Evolutionary conservation across 2,888 invertebrate species (phyloP), one percentile per base, ranked within the genome.

Genomic region (Pseudolycoriella hygida): DNA sequence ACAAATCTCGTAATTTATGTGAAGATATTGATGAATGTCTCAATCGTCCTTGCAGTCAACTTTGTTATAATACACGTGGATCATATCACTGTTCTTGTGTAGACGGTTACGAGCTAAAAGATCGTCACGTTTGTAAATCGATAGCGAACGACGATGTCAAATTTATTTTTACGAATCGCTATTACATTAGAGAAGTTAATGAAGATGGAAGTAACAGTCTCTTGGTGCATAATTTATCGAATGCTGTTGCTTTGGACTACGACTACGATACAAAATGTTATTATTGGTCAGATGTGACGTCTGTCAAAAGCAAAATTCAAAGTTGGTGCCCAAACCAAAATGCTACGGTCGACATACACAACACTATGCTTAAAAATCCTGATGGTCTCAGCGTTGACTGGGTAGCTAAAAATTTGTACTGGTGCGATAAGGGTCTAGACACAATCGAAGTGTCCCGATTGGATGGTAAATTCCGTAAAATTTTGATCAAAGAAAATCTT

Each of bases 341-440:
- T 47, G 59, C 57, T 46, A 64, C 67, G 0, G 66, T 76, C 69
- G 78, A 14, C 64, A 88, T 48, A 12, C 87, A 87, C 66, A 77
- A 80, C 51, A 76, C 81, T 2, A 83, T 83, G 52, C 68, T 89
- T 18, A 81, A 85, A 64, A 89, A 87, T 68, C 89, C 90, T 1
- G 90, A 89, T 67, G 90, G 89, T 15, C 68, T 92, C 53, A 89
- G 89, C 2, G 82, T 90, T 12, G 90, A 92, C 69, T 90, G 89
- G 89, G 74, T 87, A 48, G 88, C 73, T 17, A 72, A 81, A 53
- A 90, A 90, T 65, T 65, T 90, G 50, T 90, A 90, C 67, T 90
- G 89, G 88, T 88, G 89, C 64, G 92, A 93, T 67, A 87, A 89
- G 67, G 87, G 86, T 48, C 74, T 82, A 20, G 86, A 90, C 60